These are phyloP conservation scores for Malurus alboscapulatus DNA, from an alignment of 2,113 vertebrate species.

Conservation along the genomic window DNA sequence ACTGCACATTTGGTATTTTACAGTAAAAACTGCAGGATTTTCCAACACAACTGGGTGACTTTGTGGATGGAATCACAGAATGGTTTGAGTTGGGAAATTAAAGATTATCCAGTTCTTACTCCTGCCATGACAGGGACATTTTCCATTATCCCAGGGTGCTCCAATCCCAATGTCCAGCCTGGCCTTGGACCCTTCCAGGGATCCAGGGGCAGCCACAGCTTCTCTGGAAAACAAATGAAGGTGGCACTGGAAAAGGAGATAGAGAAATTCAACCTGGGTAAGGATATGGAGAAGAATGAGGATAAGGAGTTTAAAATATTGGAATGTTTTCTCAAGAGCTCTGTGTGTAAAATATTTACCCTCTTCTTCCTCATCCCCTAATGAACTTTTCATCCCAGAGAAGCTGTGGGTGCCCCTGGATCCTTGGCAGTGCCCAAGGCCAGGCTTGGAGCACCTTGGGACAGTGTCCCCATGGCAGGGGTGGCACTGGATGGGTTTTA, in stretches of 20 bases:
- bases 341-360: not conserved
- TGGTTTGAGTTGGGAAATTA: not conserved
- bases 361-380: not conserved
- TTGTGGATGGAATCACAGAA: not conserved
- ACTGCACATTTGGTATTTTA: not conserved
- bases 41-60: not conserved
- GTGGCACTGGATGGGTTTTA: not conserved
- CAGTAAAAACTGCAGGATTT: not conserved
- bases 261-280: not conserved
- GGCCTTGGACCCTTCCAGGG: not conserved
- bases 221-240: not conserved
- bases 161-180: not conserved
- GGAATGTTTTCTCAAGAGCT: not conserved
- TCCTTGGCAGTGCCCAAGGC: not conserved
- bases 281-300: not conserved
- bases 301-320: not conserved
- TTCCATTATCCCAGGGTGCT: rapidly evolving
- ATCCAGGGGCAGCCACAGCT: not conserved
- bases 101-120: not conserved
- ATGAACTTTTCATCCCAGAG: not conserved
- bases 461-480: not conserved
- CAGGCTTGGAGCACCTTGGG: not conserved
- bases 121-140: not conserved
- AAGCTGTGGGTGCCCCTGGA: not conserved
- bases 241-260: not conserved